Percentiles rank a stretch among this genome's conserved stretches.
phyloP scores from a whole-genome alignment of 2,797 vertebrate genomes.

The Centroberyx gerrardi region DNA sequence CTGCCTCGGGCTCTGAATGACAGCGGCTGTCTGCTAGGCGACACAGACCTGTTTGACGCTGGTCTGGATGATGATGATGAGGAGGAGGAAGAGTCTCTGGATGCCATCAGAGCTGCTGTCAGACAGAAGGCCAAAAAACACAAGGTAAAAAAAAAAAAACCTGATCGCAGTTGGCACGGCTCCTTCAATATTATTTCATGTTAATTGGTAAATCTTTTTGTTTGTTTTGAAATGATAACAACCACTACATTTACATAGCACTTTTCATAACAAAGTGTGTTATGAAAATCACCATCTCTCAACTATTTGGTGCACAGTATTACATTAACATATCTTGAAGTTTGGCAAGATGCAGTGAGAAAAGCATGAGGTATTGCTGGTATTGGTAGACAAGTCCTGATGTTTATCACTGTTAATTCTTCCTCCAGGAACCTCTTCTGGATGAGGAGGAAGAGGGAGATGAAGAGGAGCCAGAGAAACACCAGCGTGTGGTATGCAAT shows the following conservation, averaged over 20 bases:
- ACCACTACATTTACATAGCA: not conserved
- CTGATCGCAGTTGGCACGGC: fast-evolving
- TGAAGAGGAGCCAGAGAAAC: slow-evolving; percentile 66
- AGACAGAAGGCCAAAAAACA: slow-evolving; percentile 89
- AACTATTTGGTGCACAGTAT: no score
- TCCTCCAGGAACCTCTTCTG: slow-evolving; percentile 63
- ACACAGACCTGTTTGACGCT: slow-evolving; percentile 94
- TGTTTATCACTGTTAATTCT: slow-evolving; percentile 15
- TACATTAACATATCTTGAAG: not conserved
- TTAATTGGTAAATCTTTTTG: not conserved
- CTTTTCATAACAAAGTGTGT: no score
- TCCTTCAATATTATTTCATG: not conserved
- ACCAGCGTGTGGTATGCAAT: slow-evolving; percentile 76
- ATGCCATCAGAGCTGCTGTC: slow-evolving; percentile 89
- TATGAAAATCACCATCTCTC: not conserved
- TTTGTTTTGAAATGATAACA: not conserved
- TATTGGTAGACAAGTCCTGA: not conserved
- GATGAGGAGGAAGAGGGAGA: slow-evolving; percentile 65
- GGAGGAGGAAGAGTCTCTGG: slow-evolving; percentile 91
- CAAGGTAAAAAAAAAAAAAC: slow-evolving; percentile 64
- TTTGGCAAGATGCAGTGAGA: not conserved
- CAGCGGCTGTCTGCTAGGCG: slow-evolving; percentile 92
- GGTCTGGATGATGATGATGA: slow-evolving; percentile 90
- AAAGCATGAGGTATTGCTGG: not conserved
- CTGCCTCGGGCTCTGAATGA: slow-evolving; percentile 85